These are phyloP conservation scores for Capromys pilorides DNA, from an alignment of 2,797 vertebrate genomes.

Conservation along the genomic window DNA sequence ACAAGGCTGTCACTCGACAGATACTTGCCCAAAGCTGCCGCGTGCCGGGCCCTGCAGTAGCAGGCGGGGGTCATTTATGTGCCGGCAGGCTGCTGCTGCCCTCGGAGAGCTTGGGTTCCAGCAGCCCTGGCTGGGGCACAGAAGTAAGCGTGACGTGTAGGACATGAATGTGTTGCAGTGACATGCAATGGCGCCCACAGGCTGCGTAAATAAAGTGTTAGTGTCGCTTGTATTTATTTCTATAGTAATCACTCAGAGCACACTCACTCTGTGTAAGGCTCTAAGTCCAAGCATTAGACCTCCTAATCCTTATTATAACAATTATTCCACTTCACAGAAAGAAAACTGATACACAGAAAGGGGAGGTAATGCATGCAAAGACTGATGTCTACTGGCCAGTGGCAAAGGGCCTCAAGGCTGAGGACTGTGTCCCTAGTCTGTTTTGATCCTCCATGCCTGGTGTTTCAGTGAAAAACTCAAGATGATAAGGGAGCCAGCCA, in stretches of 20 bases:
- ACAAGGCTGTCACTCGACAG: too few species aligned
- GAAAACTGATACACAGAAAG: neutral
- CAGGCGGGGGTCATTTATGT: accelerated
- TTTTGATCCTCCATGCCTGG: neutral
- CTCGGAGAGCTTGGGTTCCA: neutral
- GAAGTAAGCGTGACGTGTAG: too few species aligned
- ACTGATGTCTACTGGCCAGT: neutral
- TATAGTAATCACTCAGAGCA: neutral
- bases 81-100: too few species aligned
- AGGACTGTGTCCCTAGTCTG: neutral
- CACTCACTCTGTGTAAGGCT: neutral
- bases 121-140: neutral
- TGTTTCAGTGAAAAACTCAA: neutral
- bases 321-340: neutral
- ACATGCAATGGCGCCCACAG: accelerated
- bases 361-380: accelerated
- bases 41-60: neutral
- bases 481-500: neutral
- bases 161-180: neutral
- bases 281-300: neutral
- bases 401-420: neutral
- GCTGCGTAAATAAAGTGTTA: accelerated
- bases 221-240: neutral
- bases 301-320: neutral
- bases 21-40: neutral